Conservation (phyloP, 2,888 invertebrate genomes). For the Epinotia demarniana region DNA sequence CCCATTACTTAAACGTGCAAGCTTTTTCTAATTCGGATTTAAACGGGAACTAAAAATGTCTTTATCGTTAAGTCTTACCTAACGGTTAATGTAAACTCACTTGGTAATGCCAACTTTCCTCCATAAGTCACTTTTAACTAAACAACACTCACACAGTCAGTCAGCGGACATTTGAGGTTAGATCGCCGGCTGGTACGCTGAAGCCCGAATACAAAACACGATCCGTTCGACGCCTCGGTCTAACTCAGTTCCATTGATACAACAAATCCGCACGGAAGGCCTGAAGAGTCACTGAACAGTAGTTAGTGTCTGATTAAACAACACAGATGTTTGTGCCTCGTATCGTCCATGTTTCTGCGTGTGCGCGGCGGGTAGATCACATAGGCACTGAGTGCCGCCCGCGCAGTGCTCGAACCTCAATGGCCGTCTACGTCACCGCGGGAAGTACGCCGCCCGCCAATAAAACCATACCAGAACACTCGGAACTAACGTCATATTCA, state of each 20-base stretch:
- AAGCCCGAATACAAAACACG: slow-evolving; percentile 12
- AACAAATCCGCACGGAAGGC: background rate
- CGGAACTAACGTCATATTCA: slow-evolving; percentile 65
- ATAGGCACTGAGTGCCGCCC: slow-evolving; percentile 76
- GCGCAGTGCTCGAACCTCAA: slow-evolving; percentile 75
- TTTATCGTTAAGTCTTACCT: slow-evolving; percentile 50
- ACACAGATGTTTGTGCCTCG: background rate
- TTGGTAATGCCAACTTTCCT: slow-evolving; percentile 64
- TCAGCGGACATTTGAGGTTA: slow-evolving; percentile 63
- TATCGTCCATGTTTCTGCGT: slow-evolving; percentile 64
- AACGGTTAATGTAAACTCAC: slow-evolving; percentile 63
- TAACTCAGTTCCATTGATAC: background rate
- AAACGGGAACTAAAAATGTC: slow-evolving; percentile 32
- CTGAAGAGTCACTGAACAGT: background rate
- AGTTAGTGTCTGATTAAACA: background rate
- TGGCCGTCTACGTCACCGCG: slow-evolving; percentile 78
- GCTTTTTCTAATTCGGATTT: slow-evolving; percentile 42
- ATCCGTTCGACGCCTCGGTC: slow-evolving; percentile 7
- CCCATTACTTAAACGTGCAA: slow-evolving; percentile 63
- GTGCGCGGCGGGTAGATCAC: slow-evolving; percentile 81
- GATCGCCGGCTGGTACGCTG: slow-evolving; percentile 60
- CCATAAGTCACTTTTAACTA: slow-evolving; percentile 63
- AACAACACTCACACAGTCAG: slow-evolving; percentile 77
- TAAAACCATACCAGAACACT: slow-evolving; percentile 66
- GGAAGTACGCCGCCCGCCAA: slow-evolving; percentile 74